Base-by-base conservation (phyloP, 2,797 vertebrate species). In the Peromyscus nudipes region DNA sequence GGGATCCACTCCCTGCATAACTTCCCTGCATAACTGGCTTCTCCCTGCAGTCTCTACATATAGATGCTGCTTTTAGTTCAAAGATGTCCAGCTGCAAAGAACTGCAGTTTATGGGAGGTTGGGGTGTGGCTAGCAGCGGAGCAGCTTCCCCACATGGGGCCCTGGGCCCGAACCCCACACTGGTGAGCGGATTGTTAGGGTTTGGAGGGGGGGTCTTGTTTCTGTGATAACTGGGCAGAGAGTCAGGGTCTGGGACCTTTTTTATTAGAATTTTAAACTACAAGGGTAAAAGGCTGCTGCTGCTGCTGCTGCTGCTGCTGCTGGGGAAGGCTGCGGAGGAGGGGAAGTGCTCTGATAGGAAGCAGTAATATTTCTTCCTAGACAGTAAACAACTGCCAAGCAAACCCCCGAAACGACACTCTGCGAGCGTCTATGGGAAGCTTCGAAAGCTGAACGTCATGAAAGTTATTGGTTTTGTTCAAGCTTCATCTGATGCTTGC, bases 381-480 rank as follows among this genome's bases (percentile, higher is more conserved):
- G 97, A 80, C 89, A 75, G 92, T 95, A 94, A 96, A 90, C 96
- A 96, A 88, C 91, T 85, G 86, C 92, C 95, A 94, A 94, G 87
- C 34, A 85, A 94, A 79, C 67, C 89, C 92, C 84, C 75, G 90
- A 89, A 95, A 81, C 55, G 89, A 85, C 77, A 46, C 77, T 71
- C 34, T 0, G 81, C 21, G 43, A 85, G 93, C 1, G 1, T 95
- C 88, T 46, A 60, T 43, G 86, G 94, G 95, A 92, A 96, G 95
- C 95, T 95, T 55, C 80, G 89, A n/a, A 96, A 96, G 86, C 80
- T 19, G 96, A 84, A 85, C 3, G 25, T 65, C 97, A 87, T 92
- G 67, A 92, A 96, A 96, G 91, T 92, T 96, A 95, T 85, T 73
- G 97, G 96, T 95, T 97, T 97, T 96, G 67, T 97, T 98, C 95